phyloP scores from a whole-genome alignment of 2,888 invertebrate genomes.

The Protonemura montana region DNA sequence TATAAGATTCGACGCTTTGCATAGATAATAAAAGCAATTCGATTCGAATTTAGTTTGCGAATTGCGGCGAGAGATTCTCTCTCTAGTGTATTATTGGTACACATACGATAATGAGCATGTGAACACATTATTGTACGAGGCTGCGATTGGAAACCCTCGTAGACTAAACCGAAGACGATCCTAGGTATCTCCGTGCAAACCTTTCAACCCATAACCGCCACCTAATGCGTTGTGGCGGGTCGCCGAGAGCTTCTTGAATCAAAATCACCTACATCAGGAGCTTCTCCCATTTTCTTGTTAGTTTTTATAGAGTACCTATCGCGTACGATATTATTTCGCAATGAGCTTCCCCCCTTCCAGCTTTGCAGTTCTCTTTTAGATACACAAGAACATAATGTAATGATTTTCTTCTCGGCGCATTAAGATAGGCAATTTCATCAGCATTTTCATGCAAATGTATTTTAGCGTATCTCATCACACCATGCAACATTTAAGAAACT shows the following conservation, averaged over 20 bases:
- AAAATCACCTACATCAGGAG: not conserved
- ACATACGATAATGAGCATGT: too few species aligned
- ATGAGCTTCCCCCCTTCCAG: not conserved
- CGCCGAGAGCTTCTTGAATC: not conserved
- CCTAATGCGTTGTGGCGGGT: too few species aligned
- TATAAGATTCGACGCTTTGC: too few species aligned
- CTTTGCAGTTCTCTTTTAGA: not conserved
- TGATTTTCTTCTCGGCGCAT: not conserved
- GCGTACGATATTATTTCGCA: not conserved
- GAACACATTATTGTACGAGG: too few species aligned
- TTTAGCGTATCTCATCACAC: not conserved
- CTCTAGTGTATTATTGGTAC: too few species aligned
- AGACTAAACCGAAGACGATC: too few species aligned
- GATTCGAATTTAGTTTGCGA: too few species aligned
- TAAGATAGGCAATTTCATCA: conserved; percentile 7
- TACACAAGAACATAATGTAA: not conserved
- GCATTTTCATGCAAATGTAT: not conserved
- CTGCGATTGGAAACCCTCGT: too few species aligned
- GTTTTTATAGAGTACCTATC: not conserved
- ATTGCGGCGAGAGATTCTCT: too few species aligned
- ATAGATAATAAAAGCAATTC: too few species aligned
- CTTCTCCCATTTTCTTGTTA: not conserved
- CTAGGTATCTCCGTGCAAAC: too few species aligned
- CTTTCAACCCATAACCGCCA: too few species aligned
- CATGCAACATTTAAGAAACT: not conserved